phyloP scores from a whole-genome alignment of 2,113 vertebrate species.

The Saccopteryx bilineata region DNA sequence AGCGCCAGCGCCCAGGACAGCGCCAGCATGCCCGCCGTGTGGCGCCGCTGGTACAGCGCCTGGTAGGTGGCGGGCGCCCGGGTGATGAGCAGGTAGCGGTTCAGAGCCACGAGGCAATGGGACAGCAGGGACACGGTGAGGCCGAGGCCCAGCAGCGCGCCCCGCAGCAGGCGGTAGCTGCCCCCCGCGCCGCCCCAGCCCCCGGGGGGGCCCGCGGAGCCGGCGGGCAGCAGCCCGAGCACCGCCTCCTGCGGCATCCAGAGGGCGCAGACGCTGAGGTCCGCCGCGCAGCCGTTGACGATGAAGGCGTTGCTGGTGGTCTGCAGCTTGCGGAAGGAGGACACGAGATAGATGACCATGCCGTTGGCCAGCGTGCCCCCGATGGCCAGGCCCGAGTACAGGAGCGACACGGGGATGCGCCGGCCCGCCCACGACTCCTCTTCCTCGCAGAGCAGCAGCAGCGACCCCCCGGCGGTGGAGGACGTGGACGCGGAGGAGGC shows the following conservation, averaged over 20 bases:
- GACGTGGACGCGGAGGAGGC: slow-evolving; percentile 86
- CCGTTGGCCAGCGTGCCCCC: slow-evolving; percentile 92
- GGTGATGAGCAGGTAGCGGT: slow-evolving; percentile 94
- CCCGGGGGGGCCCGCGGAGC: slow-evolving; percentile 68
- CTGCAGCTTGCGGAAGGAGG: slow-evolving; percentile 93
- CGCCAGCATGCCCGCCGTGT: slow-evolving; percentile 91
- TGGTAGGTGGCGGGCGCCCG: slow-evolving; percentile 92
- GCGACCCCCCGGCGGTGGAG: slow-evolving; percentile 85
- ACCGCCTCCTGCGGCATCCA: slow-evolving; percentile 95
- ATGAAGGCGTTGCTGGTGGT: slow-evolving; percentile 95
- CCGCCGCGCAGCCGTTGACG: slow-evolving; percentile 92
- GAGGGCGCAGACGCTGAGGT: slow-evolving; percentile 93
- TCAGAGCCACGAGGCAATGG: slow-evolving; percentile 93
- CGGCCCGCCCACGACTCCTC: slow-evolving; percentile 86
- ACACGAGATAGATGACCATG: slow-evolving; percentile 93
- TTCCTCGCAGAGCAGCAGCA: slow-evolving; percentile 89
- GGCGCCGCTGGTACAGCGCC: slow-evolving; percentile 91
- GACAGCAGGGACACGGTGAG: slow-evolving; percentile 93
- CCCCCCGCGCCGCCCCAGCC: slow-evolving; percentile 75
- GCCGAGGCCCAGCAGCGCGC: slow-evolving; percentile 91
- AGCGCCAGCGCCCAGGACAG: slow-evolving; percentile 91
- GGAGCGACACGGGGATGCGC: slow-evolving; percentile 89
- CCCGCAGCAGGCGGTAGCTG: slow-evolving; percentile 89
- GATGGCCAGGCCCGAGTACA: slow-evolving; percentile 91
- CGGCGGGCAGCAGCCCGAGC: slow-evolving; percentile 88